These are phyloP conservation scores for Hydropsyche tenuis DNA, from an alignment of 1,140 invertebrate species.

Conservation along the genomic window DNA sequence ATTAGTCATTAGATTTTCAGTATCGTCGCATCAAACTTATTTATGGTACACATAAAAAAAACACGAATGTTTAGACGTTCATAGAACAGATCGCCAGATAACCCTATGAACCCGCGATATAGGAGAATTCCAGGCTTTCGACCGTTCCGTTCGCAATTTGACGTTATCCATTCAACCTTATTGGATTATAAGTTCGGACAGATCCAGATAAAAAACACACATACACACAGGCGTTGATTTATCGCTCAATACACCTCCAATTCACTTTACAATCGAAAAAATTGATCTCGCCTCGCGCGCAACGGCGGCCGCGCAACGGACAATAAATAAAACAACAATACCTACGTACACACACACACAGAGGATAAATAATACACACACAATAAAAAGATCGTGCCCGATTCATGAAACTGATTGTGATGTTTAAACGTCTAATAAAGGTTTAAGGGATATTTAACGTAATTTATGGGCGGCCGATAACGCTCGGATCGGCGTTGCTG, in stretches of 20 bases:
- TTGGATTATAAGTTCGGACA: constrained; percentile 22
- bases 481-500: constrained; percentile 28
- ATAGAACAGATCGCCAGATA: too few relatives aligned
- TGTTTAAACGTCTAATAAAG: constrained; percentile 50
- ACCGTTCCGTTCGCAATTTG: not conserved
- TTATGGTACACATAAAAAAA: too few relatives aligned
- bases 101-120: not conserved
- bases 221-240: constrained; percentile 40
- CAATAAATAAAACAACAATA: constrained; percentile 47
- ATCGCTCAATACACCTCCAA: constrained; percentile 46
- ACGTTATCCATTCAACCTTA: constrained; percentile 24
- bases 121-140: not conserved
- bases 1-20: too few relatives aligned
- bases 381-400: constrained; percentile 49
- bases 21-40: too few relatives aligned
- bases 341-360: constrained; percentile 25
- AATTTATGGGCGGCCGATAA: constrained; percentile 48
- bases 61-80: too few relatives aligned
- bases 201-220: constrained; percentile 30
- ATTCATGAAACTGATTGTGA: constrained; percentile 49
- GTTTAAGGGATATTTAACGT: constrained; percentile 50
- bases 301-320: constrained; percentile 28
- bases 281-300: constrained; percentile 43
- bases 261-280: constrained; percentile 49
- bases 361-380: constrained; percentile 38